Evolutionary conservation across 2,113 vertebrate species (phyloP).

Genomic region (Melanerpes formicivorus): DNA sequence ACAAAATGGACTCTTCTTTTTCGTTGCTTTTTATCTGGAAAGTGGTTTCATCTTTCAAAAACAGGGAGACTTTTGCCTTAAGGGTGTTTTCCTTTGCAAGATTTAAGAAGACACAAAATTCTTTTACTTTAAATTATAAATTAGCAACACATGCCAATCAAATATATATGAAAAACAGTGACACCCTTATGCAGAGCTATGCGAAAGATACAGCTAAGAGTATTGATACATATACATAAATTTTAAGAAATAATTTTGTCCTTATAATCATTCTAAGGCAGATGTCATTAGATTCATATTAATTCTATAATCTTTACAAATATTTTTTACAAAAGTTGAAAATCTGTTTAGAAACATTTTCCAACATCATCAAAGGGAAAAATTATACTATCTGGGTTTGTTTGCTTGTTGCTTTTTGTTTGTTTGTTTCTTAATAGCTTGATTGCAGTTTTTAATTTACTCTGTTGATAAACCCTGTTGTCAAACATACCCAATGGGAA

Average conservation of each 20-base stretch:
- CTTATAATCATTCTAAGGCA: background rate
- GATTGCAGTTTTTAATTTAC: background rate
- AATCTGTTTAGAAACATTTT: background rate
- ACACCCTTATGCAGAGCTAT: background rate
- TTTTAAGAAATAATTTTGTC: background rate
- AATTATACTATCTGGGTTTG: background rate
- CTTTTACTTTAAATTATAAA: background rate
- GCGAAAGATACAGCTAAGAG: background rate
- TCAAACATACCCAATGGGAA: background rate
- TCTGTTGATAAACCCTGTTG: background rate
- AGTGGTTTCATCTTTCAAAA: background rate
- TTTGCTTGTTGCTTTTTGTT: background rate
- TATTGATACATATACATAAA: background rate
- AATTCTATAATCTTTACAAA: background rate
- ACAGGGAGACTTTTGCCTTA: background rate
- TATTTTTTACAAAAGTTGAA: background rate
- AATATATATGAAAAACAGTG: background rate
- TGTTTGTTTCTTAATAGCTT: background rate
- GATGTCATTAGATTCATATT: background rate
- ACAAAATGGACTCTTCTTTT: background rate
- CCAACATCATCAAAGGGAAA: background rate
- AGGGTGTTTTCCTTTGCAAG: background rate
- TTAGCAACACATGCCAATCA: background rate
- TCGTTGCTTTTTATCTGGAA: background rate
- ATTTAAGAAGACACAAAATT: background rate